Conservation (phyloP, 1,140 invertebrate species). For the Drosophila azteca region DNA sequence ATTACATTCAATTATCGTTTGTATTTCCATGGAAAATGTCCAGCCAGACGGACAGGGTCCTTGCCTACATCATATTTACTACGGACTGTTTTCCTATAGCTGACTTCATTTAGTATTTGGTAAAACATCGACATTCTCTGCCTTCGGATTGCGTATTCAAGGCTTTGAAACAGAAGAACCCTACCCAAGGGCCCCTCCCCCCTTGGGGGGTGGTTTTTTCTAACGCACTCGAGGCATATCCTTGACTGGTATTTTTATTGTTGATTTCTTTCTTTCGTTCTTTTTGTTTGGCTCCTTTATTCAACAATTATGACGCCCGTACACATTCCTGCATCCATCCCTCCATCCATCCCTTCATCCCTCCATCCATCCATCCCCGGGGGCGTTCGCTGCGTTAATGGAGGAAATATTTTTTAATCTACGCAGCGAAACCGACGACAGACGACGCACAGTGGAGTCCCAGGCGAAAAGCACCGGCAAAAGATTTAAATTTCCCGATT, state of each 20-base stretch:
- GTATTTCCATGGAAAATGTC: too few species aligned
- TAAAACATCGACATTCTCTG: not conserved
- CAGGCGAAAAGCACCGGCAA: too few species aligned
- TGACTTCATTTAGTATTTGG: too few species aligned
- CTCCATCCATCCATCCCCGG: slow-evolving; percentile 21
- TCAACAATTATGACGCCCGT: slow-evolving; percentile 29
- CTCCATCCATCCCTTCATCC: slow-evolving; percentile 22
- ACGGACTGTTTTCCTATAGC: too few species aligned
- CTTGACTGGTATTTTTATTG: not conserved
- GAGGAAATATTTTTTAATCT: slow-evolving; percentile 60
- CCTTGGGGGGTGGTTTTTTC: not conserved
- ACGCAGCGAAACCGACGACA: slow-evolving; percentile 44
- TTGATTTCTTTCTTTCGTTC: not conserved
- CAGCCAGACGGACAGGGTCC: too few species aligned
- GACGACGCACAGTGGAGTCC: slow-evolving; percentile 3
- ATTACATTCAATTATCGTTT: too few species aligned
- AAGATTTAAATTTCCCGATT: too few species aligned
- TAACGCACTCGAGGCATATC: slow-evolving; percentile 8
- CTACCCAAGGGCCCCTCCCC: not conserved
- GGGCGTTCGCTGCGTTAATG: slow-evolving; percentile 42
- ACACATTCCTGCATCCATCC: slow-evolving; percentile 34
- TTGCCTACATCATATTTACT: not conserved
- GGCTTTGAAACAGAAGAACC: slow-evolving; percentile 1
- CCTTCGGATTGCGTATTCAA: not conserved
- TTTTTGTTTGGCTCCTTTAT: slow-evolving; percentile 10